Conservation (phyloP, 2,113 vertebrate genomes). For the Anhinga rufa region DNA sequence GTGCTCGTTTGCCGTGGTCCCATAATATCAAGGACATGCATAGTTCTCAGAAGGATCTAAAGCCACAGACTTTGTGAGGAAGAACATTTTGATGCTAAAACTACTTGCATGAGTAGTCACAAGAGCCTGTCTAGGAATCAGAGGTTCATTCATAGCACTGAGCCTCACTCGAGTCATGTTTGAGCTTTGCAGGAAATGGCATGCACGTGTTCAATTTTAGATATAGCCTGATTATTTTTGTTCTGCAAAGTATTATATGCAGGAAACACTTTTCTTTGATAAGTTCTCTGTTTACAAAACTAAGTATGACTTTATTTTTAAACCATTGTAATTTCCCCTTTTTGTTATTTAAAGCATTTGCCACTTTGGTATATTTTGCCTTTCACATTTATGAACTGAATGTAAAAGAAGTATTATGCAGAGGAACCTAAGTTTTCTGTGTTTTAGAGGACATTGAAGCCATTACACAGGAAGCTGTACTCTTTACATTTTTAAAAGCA, state of each 20-base stretch:
- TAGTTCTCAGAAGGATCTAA: neutral
- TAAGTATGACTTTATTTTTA: neutral
- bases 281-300: neutral
- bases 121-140: neutral
- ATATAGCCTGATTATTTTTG: neutral
- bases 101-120: neutral
- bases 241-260: neutral
- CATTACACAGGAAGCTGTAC: neutral
- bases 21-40: neutral
- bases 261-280: neutral
- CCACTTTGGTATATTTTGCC: neutral
- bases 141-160: neutral
- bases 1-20: fast-evolving
- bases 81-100: neutral
- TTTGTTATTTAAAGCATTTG: neutral
- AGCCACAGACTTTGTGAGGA: neutral
- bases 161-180: neutral
- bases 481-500: neutral
- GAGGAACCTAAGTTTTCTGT: neutral
- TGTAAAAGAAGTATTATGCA: neutral
- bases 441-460: neutral
- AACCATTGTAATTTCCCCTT: neutral
- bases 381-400: neutral
- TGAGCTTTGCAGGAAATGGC: neutral
- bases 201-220: neutral